Base-by-base conservation (phyloP, 2,888 invertebrate species). In the Busseola fusca region DNA sequence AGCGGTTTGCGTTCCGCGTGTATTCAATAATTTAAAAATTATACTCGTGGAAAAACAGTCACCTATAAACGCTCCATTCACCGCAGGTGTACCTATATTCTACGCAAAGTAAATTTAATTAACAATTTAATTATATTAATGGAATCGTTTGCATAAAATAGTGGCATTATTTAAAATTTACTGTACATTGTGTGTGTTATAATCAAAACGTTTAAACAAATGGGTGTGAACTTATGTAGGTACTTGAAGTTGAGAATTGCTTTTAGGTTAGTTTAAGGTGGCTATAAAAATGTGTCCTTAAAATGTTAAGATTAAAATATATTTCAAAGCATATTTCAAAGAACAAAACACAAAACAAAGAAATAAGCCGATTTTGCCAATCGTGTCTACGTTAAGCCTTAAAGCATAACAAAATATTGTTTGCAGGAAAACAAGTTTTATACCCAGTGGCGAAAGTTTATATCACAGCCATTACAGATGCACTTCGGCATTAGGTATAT, bases 371-470 rank as follows among this genome's bases (percentile, higher is more conserved):
- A 84, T 77, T 77, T 70, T 83, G 88, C 89, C 88, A 89, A 89
- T 87, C 59, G 72, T 84, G 76, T 84, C 87, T 89, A 89, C 87
- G 76, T 30, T 57, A 91, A 91, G 90, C 90, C 76, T 80, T 52
- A 64, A 91, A 91, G 87, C 86, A 80, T 80, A 81, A 75, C 48
- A 77, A 76, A 64, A 58, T 73, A 54, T 48, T 65, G 65, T 78
- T 81, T 79, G 81, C 76, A 85, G 77, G 78, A 82, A 79, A 85
- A 82, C 74, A 82, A 81, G 69, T 85, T 85, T 86, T 90, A 91
- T 94, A 95, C 94, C 94, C 93, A 94, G 91, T 88, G 91, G 88
- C 90, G 92, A 89, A 92, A 91, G 86, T 91, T 93, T 91, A 93
- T 86, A 90, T 93, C 93, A 94, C 93, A 94, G 92, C 93, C 91